These are phyloP conservation scores for Lochmaea capreae DNA, from an alignment of 2,888 invertebrate genomes.

Conservation along the genomic window DNA sequence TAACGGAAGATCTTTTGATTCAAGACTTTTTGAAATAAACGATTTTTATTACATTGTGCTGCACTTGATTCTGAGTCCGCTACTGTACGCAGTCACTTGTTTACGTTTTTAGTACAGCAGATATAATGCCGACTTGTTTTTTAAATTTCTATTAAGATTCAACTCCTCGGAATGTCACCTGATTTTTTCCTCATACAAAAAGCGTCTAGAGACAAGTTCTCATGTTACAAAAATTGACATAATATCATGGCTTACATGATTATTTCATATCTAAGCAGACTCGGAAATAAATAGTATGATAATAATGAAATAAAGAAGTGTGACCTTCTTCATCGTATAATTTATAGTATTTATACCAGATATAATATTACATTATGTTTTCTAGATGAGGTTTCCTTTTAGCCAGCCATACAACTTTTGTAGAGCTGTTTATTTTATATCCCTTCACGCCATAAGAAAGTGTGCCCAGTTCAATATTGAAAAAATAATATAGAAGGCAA, in stretches of 20 bases:
- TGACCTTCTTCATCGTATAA: slow-evolving; percentile 8
- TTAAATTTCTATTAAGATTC: slow-evolving; percentile 17
- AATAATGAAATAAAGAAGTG: neutral
- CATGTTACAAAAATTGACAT: slow-evolving; percentile 6
- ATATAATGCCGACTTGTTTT: slow-evolving; percentile 7
- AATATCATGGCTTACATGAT: neutral
- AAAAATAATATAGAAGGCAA: too few species aligned
- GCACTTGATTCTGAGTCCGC: too few species aligned
- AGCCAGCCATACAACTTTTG: too few species aligned
- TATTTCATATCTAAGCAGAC: neutral
- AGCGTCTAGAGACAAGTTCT: slow-evolving; percentile 7
- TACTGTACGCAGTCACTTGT: neutral
- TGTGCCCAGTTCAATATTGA: too few species aligned
- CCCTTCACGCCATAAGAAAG: too few species aligned
- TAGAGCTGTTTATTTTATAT: too few species aligned
- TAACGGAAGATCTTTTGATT: too few species aligned
- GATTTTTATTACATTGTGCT: too few species aligned
- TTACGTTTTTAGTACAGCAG: neutral
- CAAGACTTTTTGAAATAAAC: too few species aligned
- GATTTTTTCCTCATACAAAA: slow-evolving; percentile 9
- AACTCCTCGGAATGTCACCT: slow-evolving; percentile 16
- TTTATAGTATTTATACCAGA: neutral
- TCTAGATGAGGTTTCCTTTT: neutral
- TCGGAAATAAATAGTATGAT: neutral
- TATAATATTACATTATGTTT: neutral